Evolutionary conservation across 92 coral and sea anemone genomes (phyloP), one percentile per base, ranked within the genome.

Genomic region (Plumapathes pennacea): DNA sequence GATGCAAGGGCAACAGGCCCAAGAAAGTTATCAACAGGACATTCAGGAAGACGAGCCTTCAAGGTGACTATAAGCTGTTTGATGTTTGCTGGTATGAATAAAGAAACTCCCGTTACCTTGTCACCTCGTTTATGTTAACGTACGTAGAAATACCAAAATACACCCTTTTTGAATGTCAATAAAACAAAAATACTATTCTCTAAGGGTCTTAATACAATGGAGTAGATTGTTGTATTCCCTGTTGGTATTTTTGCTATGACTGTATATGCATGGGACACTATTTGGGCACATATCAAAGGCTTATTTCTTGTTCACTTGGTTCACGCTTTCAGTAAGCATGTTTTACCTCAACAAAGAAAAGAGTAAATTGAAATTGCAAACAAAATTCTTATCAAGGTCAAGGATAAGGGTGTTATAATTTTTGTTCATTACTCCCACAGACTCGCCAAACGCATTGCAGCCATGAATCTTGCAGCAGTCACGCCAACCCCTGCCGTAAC

Each of bases 371-470:
- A n/a, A n/a, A n/a, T n/a, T n/a, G n/a, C n/a, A n/a, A n/a, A n/a
- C n/a, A n/a, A n/a, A n/a, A n/a, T n/a, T n/a, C n/a, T n/a, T n/a
- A n/a, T n/a, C n/a, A n/a, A n/a, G n/a, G n/a, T n/a, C n/a, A n/a
- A n/a, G n/a, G n/a, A n/a, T n/a, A n/a, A n/a, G n/a, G n/a, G n/a
- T n/a, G n/a, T n/a, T n/a, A n/a, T n/a, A n/a, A n/a, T n/a, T n/a
- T n/a, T n/a, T n/a, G n/a, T 60, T 70, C 41, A 10, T 47, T 42
- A 36, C 50, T 68, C 65, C 46, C 12, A 41, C 60, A 82, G 89
- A 62, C 76, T 83, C 23, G 84, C 84, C 60, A 83, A 76, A 60
- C 58, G 67, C 36, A 70, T 83, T 62, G 90, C 71, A 58, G 38
- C 72, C 49, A 69, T 76, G 62, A 83, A 69, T 14, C 61, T 76